Base-by-base conservation (phyloP, 2,888 invertebrate genomes). In the Pyrrhosoma nymphula region DNA sequence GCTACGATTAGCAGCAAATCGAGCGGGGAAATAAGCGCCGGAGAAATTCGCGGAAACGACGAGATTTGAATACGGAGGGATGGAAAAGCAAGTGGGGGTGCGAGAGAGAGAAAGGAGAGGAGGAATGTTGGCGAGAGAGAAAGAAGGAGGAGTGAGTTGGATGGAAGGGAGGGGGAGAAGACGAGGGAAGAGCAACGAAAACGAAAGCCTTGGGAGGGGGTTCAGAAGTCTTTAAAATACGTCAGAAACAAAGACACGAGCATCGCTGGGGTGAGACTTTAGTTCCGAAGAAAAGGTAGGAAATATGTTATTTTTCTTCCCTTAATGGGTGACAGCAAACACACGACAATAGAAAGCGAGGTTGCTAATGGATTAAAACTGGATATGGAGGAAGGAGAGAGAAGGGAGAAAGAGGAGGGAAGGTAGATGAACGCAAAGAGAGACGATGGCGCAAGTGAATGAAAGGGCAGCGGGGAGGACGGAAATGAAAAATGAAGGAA, bases 1-100 rank as follows among this genome's bases (percentile, higher is more conserved):
- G 75, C 93, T 39, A 47, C 93, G 93, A 93, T 93, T 93, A 93
- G 93, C 69, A 93, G 63, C 47, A 93, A 93, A 93, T 93, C 93
- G 93, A 69, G 93, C 93, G 39, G 63, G 30, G 93, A 93, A 69
- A 69, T 69, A 69, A 47, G 69, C 63, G 60, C 60, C 14, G 93
- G 82, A 82, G 82, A 82, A 75, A 75, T 93, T 93, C 69, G 35
- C 47, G 47, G 93, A 63, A 69, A 47, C 69, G 93, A 63, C 23
- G 69, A 14, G 39, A 69, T 93, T 93, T 93, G 47, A 69, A 93
- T 93, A 75, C 26, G 56, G 20, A 69, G 69, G 39, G 69, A 93
- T 35, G 93, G 93, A 93, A 93, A 69, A 14, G 26, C 26, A 20
- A 60, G 60, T 20, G 69, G 26, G 69, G 69, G 23, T 69, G 26